Evolutionary conservation across 2,113 vertebrate genomes (phyloP).

Genomic region (Podiceps cristatus): DNA sequence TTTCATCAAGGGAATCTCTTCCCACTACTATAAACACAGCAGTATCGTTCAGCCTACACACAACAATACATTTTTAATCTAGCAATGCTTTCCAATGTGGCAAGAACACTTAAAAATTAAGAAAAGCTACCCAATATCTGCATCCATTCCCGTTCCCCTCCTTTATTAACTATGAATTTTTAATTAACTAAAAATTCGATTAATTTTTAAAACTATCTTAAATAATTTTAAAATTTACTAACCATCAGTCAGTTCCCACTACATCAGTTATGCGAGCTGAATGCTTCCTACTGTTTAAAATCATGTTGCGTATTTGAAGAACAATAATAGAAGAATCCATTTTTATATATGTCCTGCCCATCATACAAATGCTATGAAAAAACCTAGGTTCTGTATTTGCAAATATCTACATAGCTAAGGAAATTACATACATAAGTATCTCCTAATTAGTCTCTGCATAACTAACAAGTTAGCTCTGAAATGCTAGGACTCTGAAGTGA

Average conservation of each 20-base stretch:
- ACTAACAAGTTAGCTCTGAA: neutral
- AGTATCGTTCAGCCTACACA: neutral
- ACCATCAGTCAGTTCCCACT: neutral
- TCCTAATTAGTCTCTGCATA: neutral
- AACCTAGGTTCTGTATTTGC: neutral
- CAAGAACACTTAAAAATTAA: neutral
- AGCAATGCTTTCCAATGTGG: neutral
- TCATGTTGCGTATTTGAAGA: neutral
- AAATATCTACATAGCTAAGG: neutral
- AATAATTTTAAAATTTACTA: neutral
- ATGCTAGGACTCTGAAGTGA: neutral
- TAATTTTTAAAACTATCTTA: neutral
- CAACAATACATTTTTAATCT: neutral
- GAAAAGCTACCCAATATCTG: neutral
- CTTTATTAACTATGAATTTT: neutral
- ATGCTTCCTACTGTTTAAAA: neutral
- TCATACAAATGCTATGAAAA: neutral
- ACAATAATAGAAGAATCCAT: neutral
- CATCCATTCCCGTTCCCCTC: neutral
- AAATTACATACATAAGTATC: neutral
- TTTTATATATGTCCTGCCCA: neutral
- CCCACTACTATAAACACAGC: neutral
- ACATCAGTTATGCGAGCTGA: neutral
- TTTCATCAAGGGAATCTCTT: neutral
- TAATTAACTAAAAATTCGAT: neutral